Base-by-base conservation (phyloP, 2,797 vertebrate genomes). In the Melanotaenia boesemani region DNA sequence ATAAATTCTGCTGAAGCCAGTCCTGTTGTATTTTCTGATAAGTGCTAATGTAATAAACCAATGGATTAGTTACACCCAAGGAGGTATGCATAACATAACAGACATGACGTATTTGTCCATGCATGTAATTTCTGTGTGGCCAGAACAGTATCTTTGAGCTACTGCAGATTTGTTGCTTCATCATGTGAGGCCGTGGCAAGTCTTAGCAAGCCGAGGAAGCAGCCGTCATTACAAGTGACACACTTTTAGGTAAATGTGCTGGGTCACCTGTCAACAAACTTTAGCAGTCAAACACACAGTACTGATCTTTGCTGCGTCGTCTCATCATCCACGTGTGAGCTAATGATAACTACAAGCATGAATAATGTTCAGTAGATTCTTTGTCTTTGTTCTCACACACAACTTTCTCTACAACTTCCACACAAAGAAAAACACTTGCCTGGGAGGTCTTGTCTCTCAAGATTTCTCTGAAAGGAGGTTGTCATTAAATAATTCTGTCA, bases 401-500 rank as follows among this genome's bases (percentile, higher is more conserved):
- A 77, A 80, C 65, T 44, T 68, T 69, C 62, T 84, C 64, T 66
- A 48, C 50, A 54, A 22, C 44, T 79, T 67, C 65, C 63, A 74
- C 48, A 70, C 56, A 69, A 74, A 82, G 54, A 69, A 84, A 82
- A 87, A 70, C 72, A 67, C 61, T 70, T 50, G 80, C 30, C 82
- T 59, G 46, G 62, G 59, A 76, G 63, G 68, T 56, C 82, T 71
- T 59, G 71, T 79, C 82, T 70, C 76, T 61, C 57, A 37, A 83
- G 81, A 81, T 63, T 56, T 37, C 59, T 84, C 68, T 86, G 61
- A 84, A 80, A 88, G 84, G 76, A 81, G 48, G 32, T 67, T 50
- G 69, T 68, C 37, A 58, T 88, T 80, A 89, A 86, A 84, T 84
- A 82, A 91, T 85, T 81, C 77, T 26, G 59, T 72, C 32, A 52